Conservation (phyloP, 2,113 vertebrate genomes). For the Micronycteris hirsuta region DNA sequence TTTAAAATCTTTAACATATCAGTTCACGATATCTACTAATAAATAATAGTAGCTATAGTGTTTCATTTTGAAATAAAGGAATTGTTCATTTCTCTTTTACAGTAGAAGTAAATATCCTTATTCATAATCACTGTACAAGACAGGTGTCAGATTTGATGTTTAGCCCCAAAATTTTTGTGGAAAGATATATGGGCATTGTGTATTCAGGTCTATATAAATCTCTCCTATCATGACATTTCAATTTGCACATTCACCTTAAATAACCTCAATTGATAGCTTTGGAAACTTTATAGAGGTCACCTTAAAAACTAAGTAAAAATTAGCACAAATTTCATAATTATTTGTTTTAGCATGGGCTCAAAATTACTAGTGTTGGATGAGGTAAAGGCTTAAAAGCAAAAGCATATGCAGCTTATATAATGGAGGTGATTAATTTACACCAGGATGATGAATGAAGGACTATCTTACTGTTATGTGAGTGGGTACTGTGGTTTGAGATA, state of each 20-base stretch:
- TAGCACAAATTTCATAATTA: not conserved
- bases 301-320: not conserved
- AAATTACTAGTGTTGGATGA: conserved; percentile 10
- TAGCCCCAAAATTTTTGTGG: not conserved
- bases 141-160: not conserved
- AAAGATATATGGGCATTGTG: not conserved
- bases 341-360: not conserved
- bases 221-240: not conserved
- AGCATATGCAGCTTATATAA: not conserved
- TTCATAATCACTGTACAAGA: not conserved
- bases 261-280: conserved; percentile 1
- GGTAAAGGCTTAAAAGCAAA: not conserved
- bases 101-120: not conserved
- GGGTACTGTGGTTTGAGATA: not conserved
- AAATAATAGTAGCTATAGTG: not conserved
- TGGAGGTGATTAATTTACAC: not conserved
- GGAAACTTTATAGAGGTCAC: not conserved
- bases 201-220: not conserved
- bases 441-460: not conserved
- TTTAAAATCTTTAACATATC: not conserved
- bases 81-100: not conserved
- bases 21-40: not conserved
- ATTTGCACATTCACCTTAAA: not conserved
- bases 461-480: not conserved
- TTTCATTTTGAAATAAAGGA: conserved; percentile 44